Base-by-base conservation (phyloP, 2,797 vertebrate genomes). In the Telmatherina bonti region DNA sequence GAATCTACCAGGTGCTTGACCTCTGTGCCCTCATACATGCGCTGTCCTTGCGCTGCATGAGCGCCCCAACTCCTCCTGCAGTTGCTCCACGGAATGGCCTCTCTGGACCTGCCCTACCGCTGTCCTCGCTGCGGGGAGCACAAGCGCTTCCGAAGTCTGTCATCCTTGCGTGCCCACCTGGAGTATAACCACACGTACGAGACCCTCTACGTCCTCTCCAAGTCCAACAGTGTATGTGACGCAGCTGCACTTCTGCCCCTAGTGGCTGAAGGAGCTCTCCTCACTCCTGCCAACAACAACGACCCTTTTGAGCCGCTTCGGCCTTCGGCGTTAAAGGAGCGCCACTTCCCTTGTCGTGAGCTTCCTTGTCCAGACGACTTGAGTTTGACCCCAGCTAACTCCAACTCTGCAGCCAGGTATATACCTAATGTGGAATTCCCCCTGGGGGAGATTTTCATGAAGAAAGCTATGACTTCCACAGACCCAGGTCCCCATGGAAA, bases 171-270 rank as follows among this genome's bases (percentile, higher is more conserved):
- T 0, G 97, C 98, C 0, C 98, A 99, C 91, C 94, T 99, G 93
- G 97, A 99, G 90, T 99, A 99, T 94, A 99, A 97, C 93, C 98
- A 99, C 95, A 99, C 98, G 12, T 99, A 99, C 57, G 98, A 99
- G 94, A 99, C 98, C 20, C 97, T 99, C 82, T 99, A 99, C 84
- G 96, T 99, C 88, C 95, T 99, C 76, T 99, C 97, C 87, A 99
- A 99, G 83, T 99, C 97, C 87, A 99, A 98, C 93, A 99, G 97
- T 81, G 96, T 99, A 30, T 99, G 98, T 31, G 96, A 98, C 88
- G 96, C 97, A 0, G 95, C 97, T 0, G 95, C 97, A 11, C 93
- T 98, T 29, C 95, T 98, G 57, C 96, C 97, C 0, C 85, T 98
- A 89, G 96, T 95, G 16, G 92, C 96, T 0, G 96, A 97, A 10